Percentiles rank a stretch among this genome's conserved stretches.
phyloP scores from a whole-genome alignment of 2,888 invertebrate species.

The Pyrocoelia pectoralis region DNA sequence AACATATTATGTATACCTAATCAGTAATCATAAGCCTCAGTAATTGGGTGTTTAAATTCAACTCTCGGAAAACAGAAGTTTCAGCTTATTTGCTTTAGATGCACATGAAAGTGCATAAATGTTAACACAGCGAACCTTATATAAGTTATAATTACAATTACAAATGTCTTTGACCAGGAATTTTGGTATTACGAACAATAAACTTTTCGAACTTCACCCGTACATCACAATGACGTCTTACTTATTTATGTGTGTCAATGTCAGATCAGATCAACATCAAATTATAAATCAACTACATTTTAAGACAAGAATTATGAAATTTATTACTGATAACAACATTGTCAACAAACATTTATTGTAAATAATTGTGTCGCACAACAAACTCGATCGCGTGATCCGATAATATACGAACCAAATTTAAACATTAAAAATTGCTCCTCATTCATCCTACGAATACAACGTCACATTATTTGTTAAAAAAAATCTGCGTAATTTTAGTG shows the following conservation, averaged over 20 bases:
- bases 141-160: too few species aligned
- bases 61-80: too few species aligned
- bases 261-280: not conserved
- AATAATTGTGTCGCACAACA: not conserved
- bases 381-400: slow-evolving; percentile 33
- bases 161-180: too few species aligned
- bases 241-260: not conserved
- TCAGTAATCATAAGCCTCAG: too few species aligned
- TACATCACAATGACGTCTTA: too few species aligned
- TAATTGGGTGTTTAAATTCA: too few species aligned
- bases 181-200: too few species aligned
- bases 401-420: slow-evolving; percentile 40
- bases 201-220: not conserved
- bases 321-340: not conserved
- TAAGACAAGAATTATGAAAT: not conserved
- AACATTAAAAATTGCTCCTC: slow-evolving; percentile 33
- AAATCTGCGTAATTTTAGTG: slow-evolving; percentile 37
- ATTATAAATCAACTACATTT: too few species aligned
- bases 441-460: slow-evolving; percentile 23
- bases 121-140: too few species aligned
- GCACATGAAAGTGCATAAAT: too few species aligned
- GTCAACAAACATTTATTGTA: not conserved
- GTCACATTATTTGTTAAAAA: slow-evolving; percentile 26
- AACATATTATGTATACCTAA: too few species aligned
- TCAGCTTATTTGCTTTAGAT: too few species aligned